These are phyloP conservation scores for Agriopis leucophaearia DNA, from an alignment of 2,888 invertebrate species.

Conservation along the genomic window DNA sequence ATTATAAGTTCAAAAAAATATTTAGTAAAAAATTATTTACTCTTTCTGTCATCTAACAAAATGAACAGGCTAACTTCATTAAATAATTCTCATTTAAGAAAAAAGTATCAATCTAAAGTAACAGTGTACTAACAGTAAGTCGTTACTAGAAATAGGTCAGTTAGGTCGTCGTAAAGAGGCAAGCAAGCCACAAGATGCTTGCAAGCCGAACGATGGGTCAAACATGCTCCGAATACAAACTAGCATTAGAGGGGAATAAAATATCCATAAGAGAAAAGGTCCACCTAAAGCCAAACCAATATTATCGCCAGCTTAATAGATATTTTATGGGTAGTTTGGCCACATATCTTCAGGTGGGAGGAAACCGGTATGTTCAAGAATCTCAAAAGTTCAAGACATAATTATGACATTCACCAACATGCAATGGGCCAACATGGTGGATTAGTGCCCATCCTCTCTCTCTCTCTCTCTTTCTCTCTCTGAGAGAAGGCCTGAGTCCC, in stretches of 20 bases:
- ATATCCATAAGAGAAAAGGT: conserved; percentile 32
- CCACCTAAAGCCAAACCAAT: conserved; percentile 31
- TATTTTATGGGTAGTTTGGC: conserved; percentile 41
- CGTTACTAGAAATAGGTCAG: conserved; percentile 46
- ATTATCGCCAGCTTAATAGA: conserved; percentile 30
- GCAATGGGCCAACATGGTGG: no score
- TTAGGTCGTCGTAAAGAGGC: conserved; percentile 42
- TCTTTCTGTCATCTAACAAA: not conserved
- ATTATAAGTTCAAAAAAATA: no score
- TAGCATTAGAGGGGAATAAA: conserved; percentile 36
- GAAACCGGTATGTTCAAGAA: no score
- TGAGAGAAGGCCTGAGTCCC: no score
- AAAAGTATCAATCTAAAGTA: conserved; percentile 8
- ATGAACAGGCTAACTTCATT: no score
- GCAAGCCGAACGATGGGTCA: conserved; percentile 47
- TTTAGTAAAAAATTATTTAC: no score
- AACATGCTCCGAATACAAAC: conserved; percentile 49
- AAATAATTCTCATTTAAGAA: no score
- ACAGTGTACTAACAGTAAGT: conserved; percentile 3
- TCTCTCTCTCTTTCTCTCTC: no score
- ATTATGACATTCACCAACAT: no score
- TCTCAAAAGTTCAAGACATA: no score
- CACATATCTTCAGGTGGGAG: conserved; percentile 60
- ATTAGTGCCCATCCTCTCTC: no score
- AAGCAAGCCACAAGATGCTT: conserved; percentile 45